Percentiles rank a stretch among this genome's conserved stretches.
These are phyloP conservation scores for Oscheius sp. DNA, from an alignment of 1,140 invertebrate genomes.

Conservation along the genomic window DNA sequence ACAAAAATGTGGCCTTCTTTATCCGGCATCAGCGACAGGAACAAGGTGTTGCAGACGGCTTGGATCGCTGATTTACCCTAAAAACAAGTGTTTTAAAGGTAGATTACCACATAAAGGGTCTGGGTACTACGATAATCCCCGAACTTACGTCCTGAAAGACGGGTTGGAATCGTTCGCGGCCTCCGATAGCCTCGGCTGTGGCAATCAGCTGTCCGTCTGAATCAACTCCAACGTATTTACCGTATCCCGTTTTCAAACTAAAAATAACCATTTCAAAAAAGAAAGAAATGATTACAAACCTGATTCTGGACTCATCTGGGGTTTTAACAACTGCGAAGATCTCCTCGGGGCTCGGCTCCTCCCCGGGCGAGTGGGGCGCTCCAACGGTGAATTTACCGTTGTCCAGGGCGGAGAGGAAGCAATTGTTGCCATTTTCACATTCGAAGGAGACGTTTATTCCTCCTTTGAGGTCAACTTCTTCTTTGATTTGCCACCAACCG, in stretches of 20 bases:
- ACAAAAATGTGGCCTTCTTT: slow-evolving; percentile 41
- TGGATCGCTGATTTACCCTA: slow-evolving; percentile 44
- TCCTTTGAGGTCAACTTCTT: slow-evolving; percentile 41
- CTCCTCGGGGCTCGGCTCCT: slow-evolving; percentile 43
- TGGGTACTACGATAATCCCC: background rate
- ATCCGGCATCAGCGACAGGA: slow-evolving; percentile 34
- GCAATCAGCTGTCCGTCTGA: slow-evolving; percentile 36
- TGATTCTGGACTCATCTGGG: slow-evolving; percentile 44
- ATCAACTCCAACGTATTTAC: slow-evolving; percentile 46
- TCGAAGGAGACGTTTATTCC: slow-evolving; percentile 40
- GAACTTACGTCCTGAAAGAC: slow-evolving; percentile 46
- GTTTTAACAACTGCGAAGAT: slow-evolving; percentile 44
- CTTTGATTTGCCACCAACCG: slow-evolving; percentile 34
- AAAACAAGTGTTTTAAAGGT: background rate
- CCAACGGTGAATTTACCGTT: slow-evolving; percentile 47
- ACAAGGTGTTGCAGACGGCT: slow-evolving; percentile 37
- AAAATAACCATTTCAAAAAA: background rate
- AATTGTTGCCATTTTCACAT: slow-evolving; percentile 19
- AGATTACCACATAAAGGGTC: background rate
- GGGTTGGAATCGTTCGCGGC: slow-evolving; percentile 39
- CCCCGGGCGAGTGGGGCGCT: slow-evolving; percentile 35
- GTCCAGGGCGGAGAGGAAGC: slow-evolving; percentile 41
- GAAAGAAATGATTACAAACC: background rate
- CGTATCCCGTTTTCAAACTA: slow-evolving; percentile 46
- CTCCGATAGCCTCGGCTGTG: slow-evolving; percentile 43